Evolutionary conservation across 2,113 vertebrate genomes (phyloP).

Genomic region (Phaethornis superciliosus): DNA sequence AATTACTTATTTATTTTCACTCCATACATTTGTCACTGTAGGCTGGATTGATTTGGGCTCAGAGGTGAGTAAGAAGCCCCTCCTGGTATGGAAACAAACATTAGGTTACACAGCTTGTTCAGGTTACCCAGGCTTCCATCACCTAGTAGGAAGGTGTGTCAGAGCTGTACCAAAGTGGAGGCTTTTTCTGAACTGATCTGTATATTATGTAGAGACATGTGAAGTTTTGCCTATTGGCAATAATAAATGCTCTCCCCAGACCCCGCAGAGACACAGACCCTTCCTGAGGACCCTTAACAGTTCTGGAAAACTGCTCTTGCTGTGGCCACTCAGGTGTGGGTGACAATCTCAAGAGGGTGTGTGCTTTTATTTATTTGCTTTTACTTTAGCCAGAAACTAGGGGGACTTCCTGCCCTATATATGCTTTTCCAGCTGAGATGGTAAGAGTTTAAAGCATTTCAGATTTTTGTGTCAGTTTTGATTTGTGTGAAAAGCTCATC

Average conservation of each 20-base stretch:
- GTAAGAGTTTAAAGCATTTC: background rate
- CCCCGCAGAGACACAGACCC: fast-evolving
- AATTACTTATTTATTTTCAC: constrained; percentile 2
- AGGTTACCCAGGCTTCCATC: background rate
- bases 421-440: fast-evolving
- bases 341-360: background rate
- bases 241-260: background rate
- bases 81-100: background rate
- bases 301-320: fast-evolving
- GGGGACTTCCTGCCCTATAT: background rate
- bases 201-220: background rate
- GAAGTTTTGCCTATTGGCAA: background rate
- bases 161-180: background rate
- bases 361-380: background rate
- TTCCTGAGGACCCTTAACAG: fast-evolving
- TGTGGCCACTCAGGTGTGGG: fast-evolving
- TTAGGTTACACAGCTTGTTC: background rate
- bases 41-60: background rate
- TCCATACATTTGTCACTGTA: background rate
- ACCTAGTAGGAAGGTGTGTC: background rate
- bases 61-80: background rate
- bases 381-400: background rate
- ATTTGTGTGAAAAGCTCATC: background rate
- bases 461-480: background rate
- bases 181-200: background rate